Conservation (phyloP, 37 sponge, comb jelly and placozoan genomes). For the Ephydatia muelleri region DNA sequence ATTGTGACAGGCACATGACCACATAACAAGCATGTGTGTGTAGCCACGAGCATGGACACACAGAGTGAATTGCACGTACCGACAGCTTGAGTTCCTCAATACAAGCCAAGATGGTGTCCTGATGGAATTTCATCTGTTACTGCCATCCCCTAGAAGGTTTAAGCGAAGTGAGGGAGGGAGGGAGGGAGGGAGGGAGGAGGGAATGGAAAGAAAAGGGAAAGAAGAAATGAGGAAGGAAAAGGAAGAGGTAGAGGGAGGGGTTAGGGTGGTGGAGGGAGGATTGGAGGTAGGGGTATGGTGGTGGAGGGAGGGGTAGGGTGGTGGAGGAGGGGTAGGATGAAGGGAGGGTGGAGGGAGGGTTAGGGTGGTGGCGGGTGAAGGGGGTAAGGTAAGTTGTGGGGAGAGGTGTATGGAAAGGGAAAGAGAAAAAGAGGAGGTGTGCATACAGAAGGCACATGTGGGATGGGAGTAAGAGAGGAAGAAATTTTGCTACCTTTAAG, state of each 20-base stretch:
- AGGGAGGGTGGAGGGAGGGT: not conserved
- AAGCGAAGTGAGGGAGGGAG: not conserved
- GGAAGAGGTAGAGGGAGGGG: not conserved
- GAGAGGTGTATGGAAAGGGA: not conserved
- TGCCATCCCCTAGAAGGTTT: slow-evolving; percentile 45
- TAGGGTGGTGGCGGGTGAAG: not conserved
- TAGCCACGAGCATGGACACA: not conserved
- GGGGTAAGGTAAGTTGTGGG: not conserved
- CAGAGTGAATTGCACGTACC: slow-evolving; percentile 15
- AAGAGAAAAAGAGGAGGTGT: too few relatives aligned
- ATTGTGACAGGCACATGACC: too few relatives aligned
- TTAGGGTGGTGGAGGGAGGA: not conserved
- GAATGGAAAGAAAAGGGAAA: not conserved
- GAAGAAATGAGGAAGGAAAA: not conserved
- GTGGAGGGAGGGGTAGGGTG: too few relatives aligned
- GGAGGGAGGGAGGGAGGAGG: not conserved
- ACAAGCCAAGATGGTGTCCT: slow-evolving; percentile 72
- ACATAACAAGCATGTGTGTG: not conserved
- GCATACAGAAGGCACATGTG: too few relatives aligned
- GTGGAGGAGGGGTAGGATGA: too few relatives aligned
- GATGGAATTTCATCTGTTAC: slow-evolving; percentile 63
- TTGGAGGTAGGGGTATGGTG: too few relatives aligned
- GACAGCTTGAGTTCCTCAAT: slow-evolving; percentile 61
- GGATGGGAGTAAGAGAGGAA: not conserved
- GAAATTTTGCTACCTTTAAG: too few relatives aligned